These are phyloP conservation scores for Heliconius hewitsoni DNA, from an alignment of 1,140 invertebrate genomes.

Conservation along the genomic window DNA sequence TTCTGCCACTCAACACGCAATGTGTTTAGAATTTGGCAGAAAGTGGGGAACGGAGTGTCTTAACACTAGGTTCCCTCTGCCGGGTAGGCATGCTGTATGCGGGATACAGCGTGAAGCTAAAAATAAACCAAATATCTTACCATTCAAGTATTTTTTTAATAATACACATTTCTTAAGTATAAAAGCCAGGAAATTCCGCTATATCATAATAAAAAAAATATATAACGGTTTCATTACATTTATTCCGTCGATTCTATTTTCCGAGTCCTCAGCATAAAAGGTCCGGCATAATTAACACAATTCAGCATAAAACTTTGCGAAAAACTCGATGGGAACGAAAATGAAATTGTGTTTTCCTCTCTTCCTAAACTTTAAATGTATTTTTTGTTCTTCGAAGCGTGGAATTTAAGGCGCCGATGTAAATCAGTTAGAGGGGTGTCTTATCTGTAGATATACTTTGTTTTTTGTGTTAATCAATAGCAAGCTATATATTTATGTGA, in stretches of 20 bases:
- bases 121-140: too few species aligned
- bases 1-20: too few species aligned
- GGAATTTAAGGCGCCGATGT: slow-evolving; percentile 17
- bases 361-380: slow-evolving; percentile 15
- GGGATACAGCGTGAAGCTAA: too few species aligned
- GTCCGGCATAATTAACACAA: slow-evolving; percentile 24
- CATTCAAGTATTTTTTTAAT: too few species aligned
- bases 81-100: too few species aligned
- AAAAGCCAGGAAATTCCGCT: not conserved
- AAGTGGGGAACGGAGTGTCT: too few species aligned
- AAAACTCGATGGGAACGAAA: slow-evolving; percentile 25
- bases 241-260: slow-evolving; percentile 17
- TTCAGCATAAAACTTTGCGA: slow-evolving; percentile 24
- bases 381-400: slow-evolving; percentile 22
- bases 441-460: not conserved
- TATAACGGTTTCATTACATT: slow-evolving; percentile 15
- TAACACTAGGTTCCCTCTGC: too few species aligned
- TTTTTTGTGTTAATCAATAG: slow-evolving; percentile 1
- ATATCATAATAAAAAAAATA: not conserved
- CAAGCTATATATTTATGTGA: not conserved
- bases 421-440: slow-evolving; percentile 3
- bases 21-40: too few species aligned
- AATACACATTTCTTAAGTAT: not conserved
- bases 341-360: slow-evolving; percentile 21
- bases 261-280: slow-evolving; percentile 16